Conservation (phyloP, 2,113 vertebrate species). For the Peucedramus taeniatus region DNA sequence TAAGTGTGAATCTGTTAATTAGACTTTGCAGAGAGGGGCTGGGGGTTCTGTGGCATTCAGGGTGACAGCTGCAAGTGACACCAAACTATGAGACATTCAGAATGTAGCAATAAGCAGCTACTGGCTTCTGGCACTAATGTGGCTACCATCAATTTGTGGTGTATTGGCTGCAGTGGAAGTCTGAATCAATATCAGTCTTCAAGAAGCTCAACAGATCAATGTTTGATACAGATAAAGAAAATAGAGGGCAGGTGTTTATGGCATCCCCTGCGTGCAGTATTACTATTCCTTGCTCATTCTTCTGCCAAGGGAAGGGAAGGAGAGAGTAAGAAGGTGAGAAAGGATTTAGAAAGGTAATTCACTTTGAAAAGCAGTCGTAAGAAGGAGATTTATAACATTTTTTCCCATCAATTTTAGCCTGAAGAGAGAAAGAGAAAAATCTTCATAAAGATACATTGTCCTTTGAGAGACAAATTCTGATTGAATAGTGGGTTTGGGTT, state of each 20-base stretch:
- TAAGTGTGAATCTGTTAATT: not conserved
- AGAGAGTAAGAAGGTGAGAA: not conserved
- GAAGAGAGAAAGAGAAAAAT: not conserved
- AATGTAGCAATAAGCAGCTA: not conserved
- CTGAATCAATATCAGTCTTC: not conserved
- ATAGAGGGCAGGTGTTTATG: not conserved
- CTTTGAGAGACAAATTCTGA: not conserved
- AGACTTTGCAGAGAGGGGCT: not conserved
- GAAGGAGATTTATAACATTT: not conserved
- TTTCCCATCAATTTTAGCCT: not conserved
- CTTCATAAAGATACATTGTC: not conserved
- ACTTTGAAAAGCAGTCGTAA: not conserved
- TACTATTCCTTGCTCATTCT: not conserved
- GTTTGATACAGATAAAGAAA: constrained; percentile 13
- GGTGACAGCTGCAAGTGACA: not conserved
- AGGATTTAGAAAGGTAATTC: not conserved
- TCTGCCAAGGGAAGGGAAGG: not conserved
- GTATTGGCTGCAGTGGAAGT: not conserved
- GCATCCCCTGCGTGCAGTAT: not conserved
- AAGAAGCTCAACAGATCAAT: constrained; percentile 22
- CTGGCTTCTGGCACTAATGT: not conserved
- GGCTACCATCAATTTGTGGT: not conserved
- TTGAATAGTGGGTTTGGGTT: not conserved
- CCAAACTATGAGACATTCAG: not conserved
- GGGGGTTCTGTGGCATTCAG: not conserved